Base-by-base conservation (phyloP, 2,888 invertebrate species). In the Monoplex corrugatus region DNA sequence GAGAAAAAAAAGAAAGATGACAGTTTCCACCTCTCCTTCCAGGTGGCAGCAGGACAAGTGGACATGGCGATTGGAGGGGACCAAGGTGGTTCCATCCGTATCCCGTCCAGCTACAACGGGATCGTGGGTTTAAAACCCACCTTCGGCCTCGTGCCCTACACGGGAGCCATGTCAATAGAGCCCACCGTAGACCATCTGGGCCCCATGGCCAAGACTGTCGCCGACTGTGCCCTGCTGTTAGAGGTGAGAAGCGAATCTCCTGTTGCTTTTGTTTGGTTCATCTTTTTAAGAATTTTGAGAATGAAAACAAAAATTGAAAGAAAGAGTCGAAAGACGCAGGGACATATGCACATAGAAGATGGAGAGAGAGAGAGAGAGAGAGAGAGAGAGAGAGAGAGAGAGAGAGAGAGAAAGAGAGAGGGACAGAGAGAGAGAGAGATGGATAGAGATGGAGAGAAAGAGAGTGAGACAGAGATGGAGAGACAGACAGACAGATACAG, bases 91-190 rank as follows among this genome's bases (percentile, higher is more conserved):
- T 95, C 95, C 10, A 93, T 95, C 44, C 92, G 95, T 1, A 92
- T 95, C 10, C 95, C 95, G 2, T 87, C 94, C 50, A 91, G 92
- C 57, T 95, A 93, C 93, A 93, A 93, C 87, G 95, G 95, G 13
- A 92, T 94, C 28, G 95, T 95, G 38, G 95, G 95, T 3, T 89
- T 94, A 28, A 95, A 95, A 89, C 95, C 95, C 19, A 95, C 95
- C 8, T 93, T 87, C 78, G 95, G 95, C 0, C 93, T 95, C 44
- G 95, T 95, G 10, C 95, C 95, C 0, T 95, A 95, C 89, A 95
- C 95, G 3, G 95, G 95, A 0, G 91, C 92, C 0, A 80, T 91
- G n/a, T 86, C 93, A 10, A 92, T 95, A 40, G 94, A 95, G 5
- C 91, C 91, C 23, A 92, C 93, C 3, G 32, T 95, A 2, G 95